Evolutionary conservation across 2,888 invertebrate species (phyloP).

Genomic region (Peribatodes rhomboidaria): DNA sequence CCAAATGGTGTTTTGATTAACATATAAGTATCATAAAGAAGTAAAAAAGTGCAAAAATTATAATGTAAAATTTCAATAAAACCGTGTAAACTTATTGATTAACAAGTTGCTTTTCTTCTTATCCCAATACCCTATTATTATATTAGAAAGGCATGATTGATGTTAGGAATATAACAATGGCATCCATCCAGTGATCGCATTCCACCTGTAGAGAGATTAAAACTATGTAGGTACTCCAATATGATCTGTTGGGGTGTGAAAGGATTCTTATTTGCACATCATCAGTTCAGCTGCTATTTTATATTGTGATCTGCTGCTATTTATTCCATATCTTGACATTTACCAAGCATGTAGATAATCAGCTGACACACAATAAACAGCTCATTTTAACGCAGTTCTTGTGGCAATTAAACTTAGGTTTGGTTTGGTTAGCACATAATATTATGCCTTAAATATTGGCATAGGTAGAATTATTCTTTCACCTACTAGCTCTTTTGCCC

Average conservation of each 20-base stretch:
- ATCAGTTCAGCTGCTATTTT: no score
- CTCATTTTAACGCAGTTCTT: no score
- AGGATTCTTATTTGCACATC: background rate
- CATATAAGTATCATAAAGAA: conserved; percentile 78
- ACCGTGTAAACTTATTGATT: conserved; percentile 83
- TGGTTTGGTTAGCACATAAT: no score
- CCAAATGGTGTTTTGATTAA: conserved; percentile 85
- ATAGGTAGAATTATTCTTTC: no score
- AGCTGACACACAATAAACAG: no score
- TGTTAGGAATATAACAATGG: conserved; percentile 54
- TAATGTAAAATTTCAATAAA: conserved; percentile 85
- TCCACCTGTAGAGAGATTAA: conserved; percentile 64
- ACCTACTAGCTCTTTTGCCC: no score
- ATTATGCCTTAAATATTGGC: no score
- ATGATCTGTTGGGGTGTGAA: no score
- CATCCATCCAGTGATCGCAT: conserved; percentile 67
- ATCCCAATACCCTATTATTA: conserved; percentile 35
- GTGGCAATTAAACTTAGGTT: no score
- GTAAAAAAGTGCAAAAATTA: conserved; percentile 86
- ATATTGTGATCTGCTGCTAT: no score
- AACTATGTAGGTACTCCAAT: conserved; percentile 33
- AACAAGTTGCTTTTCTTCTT: conserved; percentile 65
- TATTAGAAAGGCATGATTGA: conserved; percentile 61
- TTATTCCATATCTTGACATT: no score
- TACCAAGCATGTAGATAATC: no score